These are phyloP conservation scores for Sylvia atricapilla DNA, from an alignment of 2,113 vertebrate species.

Conservation along the genomic window DNA sequence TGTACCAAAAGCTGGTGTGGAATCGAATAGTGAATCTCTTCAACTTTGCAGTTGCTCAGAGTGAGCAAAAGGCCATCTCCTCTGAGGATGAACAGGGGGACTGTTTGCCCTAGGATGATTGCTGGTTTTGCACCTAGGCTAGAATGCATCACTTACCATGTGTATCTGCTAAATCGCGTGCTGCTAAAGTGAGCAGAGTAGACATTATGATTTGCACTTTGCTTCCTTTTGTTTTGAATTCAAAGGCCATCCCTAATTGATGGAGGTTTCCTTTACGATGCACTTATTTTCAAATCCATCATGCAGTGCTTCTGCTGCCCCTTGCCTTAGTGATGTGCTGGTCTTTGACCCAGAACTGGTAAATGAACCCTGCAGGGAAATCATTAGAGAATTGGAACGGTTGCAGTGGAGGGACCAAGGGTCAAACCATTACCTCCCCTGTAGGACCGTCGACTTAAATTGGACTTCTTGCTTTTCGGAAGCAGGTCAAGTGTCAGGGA, in stretches of 20 bases:
- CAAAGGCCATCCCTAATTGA: slow-evolving; percentile 55
- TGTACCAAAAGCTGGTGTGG: not conserved
- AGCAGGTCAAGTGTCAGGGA: slow-evolving; percentile 55
- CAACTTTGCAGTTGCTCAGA: not conserved
- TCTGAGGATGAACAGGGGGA: not conserved
- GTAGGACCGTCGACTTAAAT: slow-evolving; percentile 50
- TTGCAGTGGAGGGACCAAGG: slow-evolving; percentile 39
- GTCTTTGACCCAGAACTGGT: slow-evolving; percentile 72
- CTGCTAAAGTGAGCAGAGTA: not conserved
- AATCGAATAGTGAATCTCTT: not conserved
- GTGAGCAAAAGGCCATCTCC: not conserved
- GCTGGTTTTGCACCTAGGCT: not conserved
- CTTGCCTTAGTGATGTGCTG: slow-evolving; percentile 45
- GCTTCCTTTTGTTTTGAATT: slow-evolving; percentile 60
- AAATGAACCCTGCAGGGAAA: slow-evolving; percentile 72
- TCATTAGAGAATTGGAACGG: slow-evolving; percentile 65
- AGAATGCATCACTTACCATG: not conserved
- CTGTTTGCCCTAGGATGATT: not conserved
- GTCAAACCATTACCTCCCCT: slow-evolving; percentile 67
- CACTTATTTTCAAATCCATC: slow-evolving; percentile 60
- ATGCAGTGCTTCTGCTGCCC: slow-evolving; percentile 5
- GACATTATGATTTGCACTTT: slow-evolving; percentile 20
- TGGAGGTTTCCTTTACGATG: slow-evolving; percentile 57
- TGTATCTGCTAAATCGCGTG: not conserved
- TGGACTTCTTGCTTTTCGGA: slow-evolving; percentile 60